Percentiles rank a stretch among this genome's conserved stretches.
Evolutionary conservation across 2,797 vertebrate species (phyloP).

Genomic region (Serranus cabrilla): DNA sequence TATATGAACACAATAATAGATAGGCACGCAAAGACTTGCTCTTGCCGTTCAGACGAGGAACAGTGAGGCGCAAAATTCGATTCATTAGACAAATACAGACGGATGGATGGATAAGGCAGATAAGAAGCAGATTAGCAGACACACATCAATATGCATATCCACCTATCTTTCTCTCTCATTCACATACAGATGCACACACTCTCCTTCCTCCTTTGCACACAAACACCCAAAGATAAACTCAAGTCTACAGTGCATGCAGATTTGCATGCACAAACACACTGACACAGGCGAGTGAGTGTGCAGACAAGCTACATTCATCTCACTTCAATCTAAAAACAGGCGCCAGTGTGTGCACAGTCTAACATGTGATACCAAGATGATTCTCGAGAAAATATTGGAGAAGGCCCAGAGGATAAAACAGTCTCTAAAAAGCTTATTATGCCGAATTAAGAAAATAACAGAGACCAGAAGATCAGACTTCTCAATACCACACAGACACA

Average conservation of each 20-base stretch:
- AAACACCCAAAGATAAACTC: conserved; percentile 66
- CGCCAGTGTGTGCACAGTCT: conserved; percentile 40
- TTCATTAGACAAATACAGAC: conserved; percentile 84
- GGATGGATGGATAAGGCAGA: conserved; percentile 81
- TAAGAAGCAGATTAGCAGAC: conserved; percentile 81
- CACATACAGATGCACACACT: conserved; percentile 49
- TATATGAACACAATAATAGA: conserved; percentile 65
- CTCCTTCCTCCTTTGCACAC: conserved; percentile 38
- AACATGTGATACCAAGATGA: conserved; percentile 61
- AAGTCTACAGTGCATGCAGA: conserved; percentile 53
- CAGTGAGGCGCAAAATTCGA: conserved; percentile 75
- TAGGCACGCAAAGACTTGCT: conserved; percentile 48
- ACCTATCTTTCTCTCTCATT: conserved; percentile 59
- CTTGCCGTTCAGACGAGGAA: conserved; percentile 61
- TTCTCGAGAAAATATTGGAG: conserved; percentile 53
- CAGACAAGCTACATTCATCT: conserved; percentile 57
- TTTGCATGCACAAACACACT: conserved; percentile 51
- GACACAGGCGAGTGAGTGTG: conserved; percentile 50
- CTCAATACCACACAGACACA: conserved; percentile 49
- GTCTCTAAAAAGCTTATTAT: conserved; percentile 58
- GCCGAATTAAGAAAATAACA: conserved; percentile 63
- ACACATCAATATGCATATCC: conserved; percentile 79
- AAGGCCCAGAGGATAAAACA: conserved; percentile 46
- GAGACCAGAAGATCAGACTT: conserved; percentile 48
- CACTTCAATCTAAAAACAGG: conserved; percentile 57